Percentiles rank a stretch among this genome's conserved stretches.
These are phyloP conservation scores for Castor canadensis DNA, from an alignment of 2,113 vertebrate species.

Conservation along the genomic window DNA sequence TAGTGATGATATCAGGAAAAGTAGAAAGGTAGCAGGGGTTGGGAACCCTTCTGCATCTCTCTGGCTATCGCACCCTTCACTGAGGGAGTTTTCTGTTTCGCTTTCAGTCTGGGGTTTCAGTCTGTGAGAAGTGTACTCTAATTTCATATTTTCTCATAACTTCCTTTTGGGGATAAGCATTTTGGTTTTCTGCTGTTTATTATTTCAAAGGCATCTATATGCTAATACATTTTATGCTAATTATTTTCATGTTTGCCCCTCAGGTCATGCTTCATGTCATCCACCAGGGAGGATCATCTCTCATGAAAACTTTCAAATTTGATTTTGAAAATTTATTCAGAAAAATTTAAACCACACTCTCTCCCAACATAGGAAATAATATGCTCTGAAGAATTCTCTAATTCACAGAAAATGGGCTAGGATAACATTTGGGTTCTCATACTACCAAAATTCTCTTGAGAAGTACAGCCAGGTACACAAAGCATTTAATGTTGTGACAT, in stretches of 20 bases:
- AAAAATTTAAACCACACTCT: slow-evolving; percentile 68
- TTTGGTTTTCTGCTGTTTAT: slow-evolving; percentile 72
- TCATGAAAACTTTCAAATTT: slow-evolving; percentile 78
- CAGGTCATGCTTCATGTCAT: slow-evolving; percentile 70
- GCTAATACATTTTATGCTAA: slow-evolving; percentile 76
- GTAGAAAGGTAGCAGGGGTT: neutral
- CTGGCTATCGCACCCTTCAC: neutral
- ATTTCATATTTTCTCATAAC: slow-evolving; percentile 67
- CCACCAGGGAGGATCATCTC: slow-evolving; percentile 72
- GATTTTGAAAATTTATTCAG: slow-evolving; percentile 79
- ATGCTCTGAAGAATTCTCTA: slow-evolving; percentile 70
- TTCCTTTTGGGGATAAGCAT: slow-evolving; percentile 74
- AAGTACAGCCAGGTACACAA: slow-evolving; percentile 64
- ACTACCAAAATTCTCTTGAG: slow-evolving; percentile 55
- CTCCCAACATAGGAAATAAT: slow-evolving; percentile 64
- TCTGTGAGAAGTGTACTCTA: neutral
- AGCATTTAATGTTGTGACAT: slow-evolving; percentile 44
- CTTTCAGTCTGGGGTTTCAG: slow-evolving; percentile 32
- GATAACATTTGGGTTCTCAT: slow-evolving; percentile 61
- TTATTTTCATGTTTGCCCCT: slow-evolving; percentile 69
- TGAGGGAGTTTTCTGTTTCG: neutral
- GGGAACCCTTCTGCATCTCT: neutral
- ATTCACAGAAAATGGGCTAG: slow-evolving; percentile 66
- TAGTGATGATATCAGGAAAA: neutral
- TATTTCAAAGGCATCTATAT: slow-evolving; percentile 79